Conservation (phyloP, 2,888 invertebrate genomes). For the Aporophyla lueneburgensis region DNA sequence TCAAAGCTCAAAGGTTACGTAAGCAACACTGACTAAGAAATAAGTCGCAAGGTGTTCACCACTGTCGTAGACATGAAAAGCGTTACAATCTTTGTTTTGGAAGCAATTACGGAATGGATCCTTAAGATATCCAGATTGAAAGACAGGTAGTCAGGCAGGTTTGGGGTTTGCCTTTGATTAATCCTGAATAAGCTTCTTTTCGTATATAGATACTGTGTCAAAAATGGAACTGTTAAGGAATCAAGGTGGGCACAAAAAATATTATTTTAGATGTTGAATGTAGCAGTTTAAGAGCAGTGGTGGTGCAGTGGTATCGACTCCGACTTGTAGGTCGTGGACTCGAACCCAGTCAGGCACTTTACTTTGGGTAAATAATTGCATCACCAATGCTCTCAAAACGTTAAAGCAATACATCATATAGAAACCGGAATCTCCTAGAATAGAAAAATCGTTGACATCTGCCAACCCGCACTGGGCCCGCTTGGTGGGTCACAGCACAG, state of each 20-base stretch:
- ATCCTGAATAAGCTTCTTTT: neutral
- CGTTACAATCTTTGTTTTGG: neutral
- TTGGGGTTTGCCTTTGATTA: neutral
- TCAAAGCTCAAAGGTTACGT: constrained; percentile 2
- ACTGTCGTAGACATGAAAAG: constrained; percentile 3
- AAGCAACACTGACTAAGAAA: neutral
- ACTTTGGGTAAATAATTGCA: too few relatives aligned
- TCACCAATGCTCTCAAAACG: too few relatives aligned
- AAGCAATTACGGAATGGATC: constrained; percentile 19
- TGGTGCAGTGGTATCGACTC: too few relatives aligned
- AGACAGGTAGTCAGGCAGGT: neutral
- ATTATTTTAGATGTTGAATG: too few relatives aligned
- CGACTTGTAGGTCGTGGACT: too few relatives aligned
- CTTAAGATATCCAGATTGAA: constrained; percentile 4
- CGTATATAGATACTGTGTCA: neutral
- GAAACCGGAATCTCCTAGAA: too few relatives aligned
- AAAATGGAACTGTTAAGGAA: neutral
- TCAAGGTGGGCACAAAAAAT: neutral
- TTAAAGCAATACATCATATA: too few relatives aligned
- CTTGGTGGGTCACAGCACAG: too few relatives aligned
- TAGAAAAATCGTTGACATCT: too few relatives aligned
- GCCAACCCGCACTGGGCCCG: too few relatives aligned
- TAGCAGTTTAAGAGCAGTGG: too few relatives aligned
- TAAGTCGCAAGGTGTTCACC: constrained; percentile 1
- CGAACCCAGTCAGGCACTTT: too few relatives aligned